Base-by-base conservation (phyloP, 2,888 invertebrate species). In the Ochropleura leucogaster region DNA sequence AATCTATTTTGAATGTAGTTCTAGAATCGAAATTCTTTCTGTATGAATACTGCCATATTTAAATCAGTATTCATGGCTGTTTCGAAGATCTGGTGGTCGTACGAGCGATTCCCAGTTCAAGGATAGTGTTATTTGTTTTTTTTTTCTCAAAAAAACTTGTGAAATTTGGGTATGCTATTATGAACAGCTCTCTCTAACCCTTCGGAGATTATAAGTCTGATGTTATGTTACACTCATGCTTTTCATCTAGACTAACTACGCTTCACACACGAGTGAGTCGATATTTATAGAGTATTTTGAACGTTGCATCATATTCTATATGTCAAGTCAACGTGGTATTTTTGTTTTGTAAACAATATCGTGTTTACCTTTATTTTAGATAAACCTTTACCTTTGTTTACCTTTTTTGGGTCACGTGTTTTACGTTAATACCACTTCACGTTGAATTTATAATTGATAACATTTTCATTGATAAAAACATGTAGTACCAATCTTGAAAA, bases 371-470 rank as follows among this genome's bases (percentile, higher is more conserved):
- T 74, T 76, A 66, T 66, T 55, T 60, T 68, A 68, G 14, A n/a
- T 18, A 0, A 8, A 74, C 65, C 59, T 66, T 81, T 62, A 55
- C 49, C 20, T 77, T 49, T 66, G 60, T 76, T 76, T 82, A 76
- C 53, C 60, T 66, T 60, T 75, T 74, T 30, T 74, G 55, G 81
- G 81, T 80, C 81, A 76, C 62, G 47, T 63, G 40, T 80, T 51
- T 57, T 57, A 62, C 30, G 42, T 8, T 80, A 51, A 76, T 74
- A 40, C 30, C 47, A 80, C 18, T 55, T 49, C 6, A 49, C 14
- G 40, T 63, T 55, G n/a, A 44, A 2, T 60, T 63, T 55, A 30
- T 44, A 72, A 20, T 75, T 53, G 16, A 46, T 40, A 51, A 51
- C 40, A 70, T 59, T 20, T 71, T 74, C 72, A 60, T 79, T 72